Percentiles rank a stretch among this genome's conserved stretches.
These are phyloP conservation scores for Campylomormyrus tamandua DNA, from an alignment of 2,113 vertebrate genomes.

Conservation along the genomic window DNA sequence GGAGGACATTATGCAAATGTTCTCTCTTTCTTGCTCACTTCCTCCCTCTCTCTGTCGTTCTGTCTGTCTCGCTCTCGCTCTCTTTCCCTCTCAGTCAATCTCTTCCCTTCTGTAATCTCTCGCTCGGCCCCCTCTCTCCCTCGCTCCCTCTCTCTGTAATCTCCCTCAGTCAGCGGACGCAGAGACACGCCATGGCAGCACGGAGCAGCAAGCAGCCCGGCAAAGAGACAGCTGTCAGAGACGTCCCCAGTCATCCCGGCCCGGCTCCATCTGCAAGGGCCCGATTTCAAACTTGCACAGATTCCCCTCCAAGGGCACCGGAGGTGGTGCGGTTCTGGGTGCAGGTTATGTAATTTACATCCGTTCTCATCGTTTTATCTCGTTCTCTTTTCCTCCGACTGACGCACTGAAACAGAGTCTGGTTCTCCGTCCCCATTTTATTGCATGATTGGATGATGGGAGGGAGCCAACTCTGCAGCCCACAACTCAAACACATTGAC, in stretches of 20 bases:
- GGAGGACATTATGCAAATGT: conserved; percentile 99
- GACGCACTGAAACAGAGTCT: neutral
- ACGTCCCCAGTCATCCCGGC: conserved; percentile 37
- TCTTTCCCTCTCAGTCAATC: conserved; percentile 44
- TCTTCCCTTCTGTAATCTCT: conserved; percentile 25
- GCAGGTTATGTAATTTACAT: conserved; percentile 14
- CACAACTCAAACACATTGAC: neutral
- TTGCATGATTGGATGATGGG: neutral
- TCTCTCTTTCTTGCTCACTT: conserved; percentile 44
- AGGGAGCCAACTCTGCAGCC: neutral
- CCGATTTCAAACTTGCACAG: conserved; percentile 16
- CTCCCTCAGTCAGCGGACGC: conserved; percentile 52
- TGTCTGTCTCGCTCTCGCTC: conserved; percentile 26
- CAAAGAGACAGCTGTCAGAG: conserved; percentile 36
- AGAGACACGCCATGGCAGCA: conserved; percentile 30
- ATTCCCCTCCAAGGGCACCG: conserved; percentile 22
- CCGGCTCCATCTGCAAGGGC: conserved; percentile 21
- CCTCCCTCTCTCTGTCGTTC: conserved; percentile 37
- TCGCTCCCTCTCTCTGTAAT: conserved; percentile 43
- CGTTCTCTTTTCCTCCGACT: neutral
- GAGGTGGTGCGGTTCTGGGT: conserved; percentile 6
- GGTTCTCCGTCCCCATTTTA: neutral
- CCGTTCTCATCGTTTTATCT: conserved; percentile 1
- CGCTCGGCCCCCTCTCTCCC: conserved; percentile 22
- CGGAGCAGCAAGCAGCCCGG: conserved; percentile 30